Base-by-base conservation (phyloP, 2,888 invertebrate genomes). In the Aleiodes testaceus region DNA sequence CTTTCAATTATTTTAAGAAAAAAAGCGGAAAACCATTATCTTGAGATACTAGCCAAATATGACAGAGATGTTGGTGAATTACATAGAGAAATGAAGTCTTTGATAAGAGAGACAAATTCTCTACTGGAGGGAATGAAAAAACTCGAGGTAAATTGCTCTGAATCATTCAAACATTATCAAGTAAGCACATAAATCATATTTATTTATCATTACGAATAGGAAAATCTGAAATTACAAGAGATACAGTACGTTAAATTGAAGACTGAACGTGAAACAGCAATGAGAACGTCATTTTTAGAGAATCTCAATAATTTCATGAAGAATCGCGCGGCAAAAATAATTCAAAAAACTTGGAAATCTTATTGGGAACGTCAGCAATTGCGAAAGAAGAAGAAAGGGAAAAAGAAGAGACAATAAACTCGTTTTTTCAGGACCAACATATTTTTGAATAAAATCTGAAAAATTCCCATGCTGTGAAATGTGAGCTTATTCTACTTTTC, bases 341-440 rank as follows among this genome's bases (percentile, higher is more conserved):
- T 86, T 67, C 86, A 86, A 64, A 79, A 70, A 53, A 79, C 77
- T 3, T 86, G 86, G 86, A 81, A 80, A 66, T 74, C 61, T 5
- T 81, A 81, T 74, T 75, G 71, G 65, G 77, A 78, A 67, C 79
- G 82, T 7, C 70, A 74, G 12, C 63, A 68, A 7, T 67, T 77
- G 9, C 79, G 72, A 20, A 85, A 79, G 72, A 84, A 79, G 66
- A 85, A 77, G 53, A 80, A 78, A 64, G 75, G 74, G 3, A 81
- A 76, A 68, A 81, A 74, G 69, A 81, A 76, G 69, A 74, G 78
- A 52, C 69, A 52, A 75, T 55, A 69, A 20, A 16, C 11, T 36
- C 36, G n/a, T n/a, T n/a, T 65, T 12, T 18, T 55, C n/a, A 55
- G 14, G 20, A 18, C 2, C 14, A 30, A 14, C 22, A 26, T 5